Evolutionary conservation across 1,140 invertebrate genomes (phyloP).

Genomic region (Orchestia grillus): DNA sequence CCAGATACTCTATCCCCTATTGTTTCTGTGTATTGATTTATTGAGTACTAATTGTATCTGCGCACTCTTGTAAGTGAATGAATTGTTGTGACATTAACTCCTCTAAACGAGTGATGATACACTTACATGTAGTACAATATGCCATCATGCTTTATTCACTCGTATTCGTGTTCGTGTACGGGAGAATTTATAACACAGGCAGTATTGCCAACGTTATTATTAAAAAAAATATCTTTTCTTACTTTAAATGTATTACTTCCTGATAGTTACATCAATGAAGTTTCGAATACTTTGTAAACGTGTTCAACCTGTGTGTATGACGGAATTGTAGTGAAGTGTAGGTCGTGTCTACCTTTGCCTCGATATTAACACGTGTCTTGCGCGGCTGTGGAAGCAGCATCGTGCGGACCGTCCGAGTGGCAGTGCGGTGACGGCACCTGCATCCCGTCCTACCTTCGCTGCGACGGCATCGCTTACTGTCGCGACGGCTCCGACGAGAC

Average conservation of each 20-base stretch:
- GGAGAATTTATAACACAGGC: background rate
- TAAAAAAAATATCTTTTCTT: background rate
- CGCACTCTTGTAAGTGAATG: background rate
- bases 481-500: slow-evolving; percentile 57
- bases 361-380: background rate
- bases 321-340: background rate
- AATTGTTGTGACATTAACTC: background rate
- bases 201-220: background rate
- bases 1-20: background rate
- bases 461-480: slow-evolving; percentile 38
- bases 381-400: slow-evolving; percentile 64
- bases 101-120: background rate
- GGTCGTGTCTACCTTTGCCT: background rate
- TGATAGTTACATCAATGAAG: background rate
- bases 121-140: background rate
- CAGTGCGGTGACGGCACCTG: slow-evolving; percentile 93
- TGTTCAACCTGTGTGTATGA: background rate
- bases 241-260: background rate
- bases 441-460: slow-evolving; percentile 78
- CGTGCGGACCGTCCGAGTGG: slow-evolving; percentile 84
- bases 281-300: background rate
- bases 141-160: background rate
- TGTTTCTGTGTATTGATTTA: background rate
- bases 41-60: background rate
- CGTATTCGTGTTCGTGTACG: background rate